Percentiles rank a stretch among this genome's conserved stretches.
phyloP scores from a whole-genome alignment of 37 sponge, comb jelly and placozoan genomes.

The Ephydatia muelleri region DNA sequence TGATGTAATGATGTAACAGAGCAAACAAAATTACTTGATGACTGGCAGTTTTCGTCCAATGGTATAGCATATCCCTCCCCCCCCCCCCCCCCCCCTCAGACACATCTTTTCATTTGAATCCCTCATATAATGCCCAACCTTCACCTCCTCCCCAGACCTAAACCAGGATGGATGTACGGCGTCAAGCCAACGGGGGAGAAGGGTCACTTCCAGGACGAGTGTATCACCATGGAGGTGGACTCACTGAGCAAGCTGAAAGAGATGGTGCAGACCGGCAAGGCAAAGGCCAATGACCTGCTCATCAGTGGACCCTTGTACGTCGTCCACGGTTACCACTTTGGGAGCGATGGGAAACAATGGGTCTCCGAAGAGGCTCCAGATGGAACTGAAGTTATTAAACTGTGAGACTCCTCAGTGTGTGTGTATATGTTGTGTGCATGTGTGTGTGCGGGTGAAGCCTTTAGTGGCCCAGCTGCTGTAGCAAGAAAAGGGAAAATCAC shows the following conservation, averaged over 20 bases:
- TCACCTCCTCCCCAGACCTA: conserved; percentile 7
- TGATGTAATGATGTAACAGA: no score
- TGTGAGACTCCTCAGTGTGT: not conserved
- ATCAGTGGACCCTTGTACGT: conserved; percentile 36
- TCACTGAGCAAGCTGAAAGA: conserved; percentile 21
- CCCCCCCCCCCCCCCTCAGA: no score
- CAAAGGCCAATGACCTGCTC: not conserved
- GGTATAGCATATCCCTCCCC: no score
- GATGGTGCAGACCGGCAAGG: conserved; percentile 17
- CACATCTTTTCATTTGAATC: not conserved
- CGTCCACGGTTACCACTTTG: conserved; percentile 30
- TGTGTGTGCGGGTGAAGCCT: no score
- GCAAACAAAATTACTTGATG: no score
- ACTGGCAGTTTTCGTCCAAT: no score
- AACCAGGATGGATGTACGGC: conserved; percentile 37
- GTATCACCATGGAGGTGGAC: conserved; percentile 6
- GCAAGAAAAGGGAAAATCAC: no score
- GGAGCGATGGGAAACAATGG: conserved; percentile 43
- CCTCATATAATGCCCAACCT: not conserved
- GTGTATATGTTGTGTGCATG: no score
- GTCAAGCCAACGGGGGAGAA: conserved; percentile 15
- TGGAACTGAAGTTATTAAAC: not conserved
- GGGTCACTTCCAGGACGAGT: conserved; percentile 26
- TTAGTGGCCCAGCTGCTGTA: no score
- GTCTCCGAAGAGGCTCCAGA: not conserved